A percentile compares a stretch with the other conserved stretches of the same genome.
Evolutionary conservation across 2,888 invertebrate species (phyloP).

Genomic region (Meteorus colon): DNA sequence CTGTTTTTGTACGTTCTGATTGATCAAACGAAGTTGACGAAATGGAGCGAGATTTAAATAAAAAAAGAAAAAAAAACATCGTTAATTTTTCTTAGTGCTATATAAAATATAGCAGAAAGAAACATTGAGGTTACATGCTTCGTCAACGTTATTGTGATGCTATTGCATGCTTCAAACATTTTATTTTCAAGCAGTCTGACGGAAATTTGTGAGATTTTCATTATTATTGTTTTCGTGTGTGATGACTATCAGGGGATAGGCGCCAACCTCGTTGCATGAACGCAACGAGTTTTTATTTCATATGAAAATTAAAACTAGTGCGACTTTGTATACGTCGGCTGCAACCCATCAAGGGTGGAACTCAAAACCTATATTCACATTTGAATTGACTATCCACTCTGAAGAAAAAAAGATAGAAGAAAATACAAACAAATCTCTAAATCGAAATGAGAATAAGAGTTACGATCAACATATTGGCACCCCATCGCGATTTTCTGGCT

Average conservation of each 20-base stretch:
- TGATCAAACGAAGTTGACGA: too few species aligned
- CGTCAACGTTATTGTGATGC: constrained; percentile 11
- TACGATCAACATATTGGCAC: too few species aligned
- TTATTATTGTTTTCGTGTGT: neutral
- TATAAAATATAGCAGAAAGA: neutral
- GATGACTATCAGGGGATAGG: neutral
- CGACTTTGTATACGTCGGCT: neutral
- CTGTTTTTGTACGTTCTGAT: too few species aligned
- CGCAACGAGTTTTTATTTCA: neutral
- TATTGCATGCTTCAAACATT: constrained; percentile 11
- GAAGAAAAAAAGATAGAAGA: too few species aligned
- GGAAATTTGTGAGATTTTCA: constrained; percentile 7
- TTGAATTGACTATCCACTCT: too few species aligned
- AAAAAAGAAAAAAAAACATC: neutral
- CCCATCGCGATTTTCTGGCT: too few species aligned
- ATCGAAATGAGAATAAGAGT: too few species aligned
- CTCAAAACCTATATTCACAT: too few species aligned
- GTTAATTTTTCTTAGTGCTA: neutral
- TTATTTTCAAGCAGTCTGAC: constrained; percentile 9
- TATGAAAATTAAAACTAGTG: neutral
- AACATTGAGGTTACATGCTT: neutral
- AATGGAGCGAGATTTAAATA: neutral
- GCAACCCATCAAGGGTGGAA: neutral
- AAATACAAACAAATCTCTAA: too few species aligned
- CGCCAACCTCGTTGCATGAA: constrained; percentile 14